Conservation (phyloP, 2,113 vertebrate genomes). For the Eretmochelys imbricata region DNA sequence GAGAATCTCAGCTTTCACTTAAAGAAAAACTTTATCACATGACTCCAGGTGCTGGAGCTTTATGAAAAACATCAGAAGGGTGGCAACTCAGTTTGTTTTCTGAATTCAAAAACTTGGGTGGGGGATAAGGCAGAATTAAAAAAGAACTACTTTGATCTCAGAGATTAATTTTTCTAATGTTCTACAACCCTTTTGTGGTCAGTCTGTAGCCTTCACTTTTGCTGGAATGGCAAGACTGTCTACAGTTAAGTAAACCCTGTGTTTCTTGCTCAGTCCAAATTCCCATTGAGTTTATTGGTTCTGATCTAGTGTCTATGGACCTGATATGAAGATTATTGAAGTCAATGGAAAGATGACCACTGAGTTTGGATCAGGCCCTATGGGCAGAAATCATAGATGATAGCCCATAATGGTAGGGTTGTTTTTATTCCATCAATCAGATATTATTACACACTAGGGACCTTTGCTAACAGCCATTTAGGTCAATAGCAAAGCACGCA, state of each 20-base stretch:
- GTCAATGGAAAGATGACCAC: not conserved
- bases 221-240: not conserved
- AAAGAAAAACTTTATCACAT: not conserved
- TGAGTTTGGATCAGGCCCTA: not conserved
- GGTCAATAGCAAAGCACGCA: not conserved
- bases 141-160: not conserved
- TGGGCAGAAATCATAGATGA: not conserved
- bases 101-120: not conserved
- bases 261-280: not conserved
- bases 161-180: not conserved
- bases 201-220: not conserved
- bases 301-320: not conserved
- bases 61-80: not conserved
- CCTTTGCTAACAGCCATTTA: not conserved
- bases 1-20: not conserved
- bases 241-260: not conserved
- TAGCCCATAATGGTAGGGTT: conserved; percentile 4
- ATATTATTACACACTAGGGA: not conserved
- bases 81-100: not conserved
- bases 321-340: not conserved
- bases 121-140: not conserved
- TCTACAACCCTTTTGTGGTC: not conserved
- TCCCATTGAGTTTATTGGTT: not conserved
- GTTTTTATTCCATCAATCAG: not conserved
- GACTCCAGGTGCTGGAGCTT: not conserved